These are phyloP conservation scores for Carassius gibelio DNA, from an alignment of 2,113 vertebrate genomes.

Conservation along the genomic window DNA sequence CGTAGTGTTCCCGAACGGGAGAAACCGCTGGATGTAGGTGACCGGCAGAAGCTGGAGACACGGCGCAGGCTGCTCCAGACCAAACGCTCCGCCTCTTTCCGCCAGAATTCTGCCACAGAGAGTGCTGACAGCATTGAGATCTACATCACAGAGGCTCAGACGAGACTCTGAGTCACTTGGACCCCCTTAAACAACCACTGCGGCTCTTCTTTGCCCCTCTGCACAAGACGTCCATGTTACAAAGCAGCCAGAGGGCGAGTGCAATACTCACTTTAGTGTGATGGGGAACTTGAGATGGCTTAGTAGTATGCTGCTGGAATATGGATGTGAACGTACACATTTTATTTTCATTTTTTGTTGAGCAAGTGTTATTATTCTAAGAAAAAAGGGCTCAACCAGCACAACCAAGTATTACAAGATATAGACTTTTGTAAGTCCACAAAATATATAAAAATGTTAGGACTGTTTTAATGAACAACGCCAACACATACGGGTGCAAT, in stretches of 20 bases:
- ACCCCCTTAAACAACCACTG: constrained; percentile 8
- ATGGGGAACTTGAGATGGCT: background rate
- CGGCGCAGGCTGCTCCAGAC: constrained; percentile 92
- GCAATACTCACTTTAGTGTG: background rate
- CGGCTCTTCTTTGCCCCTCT: constrained; percentile 10
- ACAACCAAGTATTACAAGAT: constrained; percentile 65
- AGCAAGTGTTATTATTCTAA: constrained; percentile 56
- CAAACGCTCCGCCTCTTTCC: constrained; percentile 92
- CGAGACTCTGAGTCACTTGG: constrained; percentile 85
- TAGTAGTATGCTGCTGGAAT: constrained; percentile 24
- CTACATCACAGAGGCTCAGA: constrained; percentile 99
- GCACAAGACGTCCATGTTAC: constrained; percentile 1
- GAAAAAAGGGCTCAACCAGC: constrained; percentile 75
- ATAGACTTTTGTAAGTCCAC: constrained; percentile 31
- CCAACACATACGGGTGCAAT: constrained; percentile 56
- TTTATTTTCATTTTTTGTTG: constrained; percentile 56
- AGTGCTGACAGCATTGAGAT: constrained; percentile 99
- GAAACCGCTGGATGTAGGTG: constrained; percentile 81
- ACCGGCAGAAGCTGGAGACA: constrained; percentile 93
- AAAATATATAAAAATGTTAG: constrained; percentile 31
- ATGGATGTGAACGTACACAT: constrained; percentile 36
- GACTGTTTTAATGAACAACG: constrained; percentile 51
- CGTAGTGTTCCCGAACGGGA: constrained; percentile 73
- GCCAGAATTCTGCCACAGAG: constrained; percentile 98
- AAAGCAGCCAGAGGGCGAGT: background rate